Conservation (phyloP, 1,140 invertebrate species). For the Pseudomyrmex flavicornis region DNA sequence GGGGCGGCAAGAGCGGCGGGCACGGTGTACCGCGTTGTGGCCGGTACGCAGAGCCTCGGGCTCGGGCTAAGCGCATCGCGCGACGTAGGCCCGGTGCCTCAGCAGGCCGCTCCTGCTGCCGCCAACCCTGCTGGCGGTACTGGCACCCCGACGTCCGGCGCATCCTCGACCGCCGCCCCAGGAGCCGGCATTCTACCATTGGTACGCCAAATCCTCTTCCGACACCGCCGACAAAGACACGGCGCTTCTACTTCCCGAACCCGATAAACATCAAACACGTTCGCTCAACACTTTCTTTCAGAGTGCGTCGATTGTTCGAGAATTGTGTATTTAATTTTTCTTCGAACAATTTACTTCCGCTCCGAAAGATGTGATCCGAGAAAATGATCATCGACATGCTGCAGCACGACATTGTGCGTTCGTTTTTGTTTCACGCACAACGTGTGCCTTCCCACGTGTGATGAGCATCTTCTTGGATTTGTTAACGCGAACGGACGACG, state of each 20-base stretch:
- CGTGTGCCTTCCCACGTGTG: too few species aligned
- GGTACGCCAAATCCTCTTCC: conserved; percentile 84
- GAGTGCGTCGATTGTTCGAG: background rate
- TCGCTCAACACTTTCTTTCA: background rate
- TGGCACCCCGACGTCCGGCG: conserved; percentile 72
- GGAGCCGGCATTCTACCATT: conserved; percentile 83
- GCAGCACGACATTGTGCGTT: background rate
- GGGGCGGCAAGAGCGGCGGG: conserved; percentile 91
- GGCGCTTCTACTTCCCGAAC: conserved; percentile 55
- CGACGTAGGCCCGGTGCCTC: conserved; percentile 85
- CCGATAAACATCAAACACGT: conserved; percentile 41
- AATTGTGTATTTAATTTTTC: background rate
- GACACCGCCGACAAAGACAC: conserved; percentile 75
- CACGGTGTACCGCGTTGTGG: conserved; percentile 91
- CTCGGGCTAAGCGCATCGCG: conserved; percentile 89
- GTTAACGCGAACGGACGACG: conserved; percentile 33
- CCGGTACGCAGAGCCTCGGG: conserved; percentile 91
- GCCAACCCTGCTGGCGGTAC: conserved; percentile 72
- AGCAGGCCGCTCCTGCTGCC: conserved; percentile 85
- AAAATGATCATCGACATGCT: background rate
- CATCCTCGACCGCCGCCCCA: conserved; percentile 84
- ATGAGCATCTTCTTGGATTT: conserved; percentile 20
- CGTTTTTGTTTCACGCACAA: background rate
- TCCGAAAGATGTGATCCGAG: background rate
- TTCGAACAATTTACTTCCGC: background rate